Base-by-base conservation (phyloP, 1,140 invertebrate species). In the Araneus ventricosus region DNA sequence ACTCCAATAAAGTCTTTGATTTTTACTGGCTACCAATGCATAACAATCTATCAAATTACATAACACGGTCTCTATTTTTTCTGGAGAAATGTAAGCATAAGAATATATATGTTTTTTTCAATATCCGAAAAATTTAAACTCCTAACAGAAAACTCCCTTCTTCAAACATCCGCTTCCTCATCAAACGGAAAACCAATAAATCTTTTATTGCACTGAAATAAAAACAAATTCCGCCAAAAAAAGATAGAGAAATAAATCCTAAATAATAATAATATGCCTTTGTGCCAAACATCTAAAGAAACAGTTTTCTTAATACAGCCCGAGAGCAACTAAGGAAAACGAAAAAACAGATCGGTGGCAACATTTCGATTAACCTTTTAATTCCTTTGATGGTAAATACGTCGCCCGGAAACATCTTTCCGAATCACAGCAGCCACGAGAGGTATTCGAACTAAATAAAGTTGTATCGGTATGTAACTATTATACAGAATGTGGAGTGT, bases 381-480 rank as follows among this genome's bases (percentile, higher is more conserved):
- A 89, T 89, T 89, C 79, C 37, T 57, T 27, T 41, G 67, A 30
- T 17, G 39, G 67, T 39, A 88, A 88, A 88, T 88, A 89, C 70
- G 88, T 45, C 67, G 41, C 63, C 27, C 30, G 41, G 61, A 89
- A 89, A 89, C 75, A 89, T 89, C 88, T 52, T 67, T 89, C 27
- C 88, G 24, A 63, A 79, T 5, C 39, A 22, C 20, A 34, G 24
- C 24, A 59, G 34, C n/a, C 39, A 39, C n/a, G 10, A 27, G 67
- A 37, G 52, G 7, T 34, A 34, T 63, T 39, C 86, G 27, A 89
- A 89, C 45, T 89, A 89, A 89, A 89, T 89, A 52, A 89, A 89
- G 63, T 79, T 89, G 88, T 89, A 89, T 41, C 88, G 70, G 41
- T 30, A 27, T 59, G n/a, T 27, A n/a, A 22, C 61, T 39, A 20